Conservation (phyloP, 2,797 vertebrate species). For the Phaenicophaeus curvirostris region DNA sequence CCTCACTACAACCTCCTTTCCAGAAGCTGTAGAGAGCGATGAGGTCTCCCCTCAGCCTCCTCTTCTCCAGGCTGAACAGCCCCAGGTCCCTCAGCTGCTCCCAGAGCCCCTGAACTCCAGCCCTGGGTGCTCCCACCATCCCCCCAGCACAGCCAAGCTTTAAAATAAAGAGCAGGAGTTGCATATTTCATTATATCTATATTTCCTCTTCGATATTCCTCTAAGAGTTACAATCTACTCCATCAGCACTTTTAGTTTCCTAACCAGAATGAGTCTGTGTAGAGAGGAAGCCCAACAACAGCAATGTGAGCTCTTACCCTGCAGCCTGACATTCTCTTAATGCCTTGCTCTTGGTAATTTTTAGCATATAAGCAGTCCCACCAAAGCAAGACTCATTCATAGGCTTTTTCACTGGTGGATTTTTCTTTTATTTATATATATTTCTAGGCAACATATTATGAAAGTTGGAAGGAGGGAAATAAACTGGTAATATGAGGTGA, state of each 20-base stretch:
- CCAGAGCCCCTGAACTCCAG: too few species aligned
- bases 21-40: too few species aligned
- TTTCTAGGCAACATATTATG: slow-evolving; percentile 52
- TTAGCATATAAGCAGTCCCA: background rate
- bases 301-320: background rate
- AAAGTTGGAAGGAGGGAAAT: slow-evolving; percentile 14
- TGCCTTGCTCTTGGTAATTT: background rate
- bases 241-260: background rate
- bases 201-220: background rate
- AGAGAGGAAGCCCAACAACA: background rate
- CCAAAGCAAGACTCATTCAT: slow-evolving; percentile 30
- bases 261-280: background rate
- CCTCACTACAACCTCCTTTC: too few species aligned
- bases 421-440: slow-evolving; percentile 62
- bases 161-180: background rate
- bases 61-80: too few species aligned
- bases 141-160: background rate
- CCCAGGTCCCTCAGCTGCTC: too few species aligned
- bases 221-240: background rate
- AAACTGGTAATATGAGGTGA: background rate
- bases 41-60: too few species aligned
- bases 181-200: background rate
- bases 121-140: too few species aligned
- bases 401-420: slow-evolving; percentile 31
- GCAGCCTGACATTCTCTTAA: background rate